Evolutionary conservation across 2,888 invertebrate species (phyloP), one percentile per base, ranked within the genome.

Genomic region (Anorthoa munda): DNA sequence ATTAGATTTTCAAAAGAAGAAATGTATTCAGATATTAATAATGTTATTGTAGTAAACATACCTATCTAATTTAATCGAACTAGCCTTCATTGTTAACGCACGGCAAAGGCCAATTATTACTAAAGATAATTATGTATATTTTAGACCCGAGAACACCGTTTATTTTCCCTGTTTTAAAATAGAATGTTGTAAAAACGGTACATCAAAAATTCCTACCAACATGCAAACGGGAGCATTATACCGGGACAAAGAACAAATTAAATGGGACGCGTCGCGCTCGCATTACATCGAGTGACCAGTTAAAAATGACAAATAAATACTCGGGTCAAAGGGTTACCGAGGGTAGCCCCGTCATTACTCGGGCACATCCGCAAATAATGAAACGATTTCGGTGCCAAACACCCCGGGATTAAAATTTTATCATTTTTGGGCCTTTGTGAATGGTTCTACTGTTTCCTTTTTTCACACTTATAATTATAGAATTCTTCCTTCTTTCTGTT

Each of bases 251-350:
- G 63, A 65, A 51, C 63, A 80, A 85, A 88, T 83, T 76, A 86
- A 84, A 88, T 77, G 82, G 70, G 74, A 75, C 80, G 67, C 75
- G 76, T 79, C 81, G 67, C 75, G 71, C 81, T 79, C 81, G 67
- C 75, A 71, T 81, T 86, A 86, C 77, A 84, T 83, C 78, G 83
- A 86, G 79, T 87, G 87, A 84, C 86, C 88, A 90, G 89, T 90
- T 90, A 88, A 85, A 88, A 85, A 81, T 79, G 77, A 89, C 87
- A 89, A 89, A 90, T 87, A 88, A 89, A 90, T 83, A 86, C 83
- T 75, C 75, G 72, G 79, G 81, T 68, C 71, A 77, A 83, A 76
- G 78, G 80, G 83, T 59, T 60, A 64, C 58, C n/a, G 21, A 65
- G 66, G 64, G 64, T 50, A 48, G 39, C 45, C 31, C 60, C 39